These are phyloP conservation scores for Sandelia bainsii DNA, from an alignment of 2,797 vertebrate genomes.

Conservation along the genomic window DNA sequence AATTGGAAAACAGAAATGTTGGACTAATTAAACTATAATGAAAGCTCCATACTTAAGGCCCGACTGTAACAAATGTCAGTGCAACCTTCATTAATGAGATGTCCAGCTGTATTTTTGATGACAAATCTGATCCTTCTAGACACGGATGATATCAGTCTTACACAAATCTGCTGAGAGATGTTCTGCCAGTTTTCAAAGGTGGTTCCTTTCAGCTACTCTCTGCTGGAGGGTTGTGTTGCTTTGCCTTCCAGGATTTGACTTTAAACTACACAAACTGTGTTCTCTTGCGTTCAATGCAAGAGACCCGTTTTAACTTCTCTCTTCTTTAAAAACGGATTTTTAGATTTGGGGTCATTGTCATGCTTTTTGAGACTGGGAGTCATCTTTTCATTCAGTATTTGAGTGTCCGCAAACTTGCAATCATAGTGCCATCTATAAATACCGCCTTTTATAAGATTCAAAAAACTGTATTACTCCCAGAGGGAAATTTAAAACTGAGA, in stretches of 20 bases:
- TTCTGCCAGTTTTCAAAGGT: neutral
- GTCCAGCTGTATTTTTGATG: neutral
- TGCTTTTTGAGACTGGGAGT: neutral
- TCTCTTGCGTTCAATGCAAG: neutral
- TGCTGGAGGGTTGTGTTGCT: neutral
- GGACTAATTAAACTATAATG: neutral
- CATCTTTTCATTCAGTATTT: too few species aligned
- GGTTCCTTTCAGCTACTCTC: neutral
- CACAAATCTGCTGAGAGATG: neutral
- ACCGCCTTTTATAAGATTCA: too few species aligned
- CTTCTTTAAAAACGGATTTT: neutral
- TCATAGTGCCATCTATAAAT: too few species aligned
- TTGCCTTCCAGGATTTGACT: neutral
- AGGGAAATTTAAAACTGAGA: too few species aligned
- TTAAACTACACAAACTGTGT: neutral
- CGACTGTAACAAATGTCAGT: neutral
- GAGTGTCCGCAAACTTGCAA: too few species aligned
- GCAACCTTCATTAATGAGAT: neutral
- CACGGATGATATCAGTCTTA: neutral
- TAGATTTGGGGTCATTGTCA: neutral
- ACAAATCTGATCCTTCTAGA: neutral
- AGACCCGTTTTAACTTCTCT: neutral
- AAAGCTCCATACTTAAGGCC: neutral
- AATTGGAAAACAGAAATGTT: neutral
- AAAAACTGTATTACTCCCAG: too few species aligned